Evolutionary conservation across 2,113 vertebrate species (phyloP).

Genomic region (Odontesthes bonariensis): DNA sequence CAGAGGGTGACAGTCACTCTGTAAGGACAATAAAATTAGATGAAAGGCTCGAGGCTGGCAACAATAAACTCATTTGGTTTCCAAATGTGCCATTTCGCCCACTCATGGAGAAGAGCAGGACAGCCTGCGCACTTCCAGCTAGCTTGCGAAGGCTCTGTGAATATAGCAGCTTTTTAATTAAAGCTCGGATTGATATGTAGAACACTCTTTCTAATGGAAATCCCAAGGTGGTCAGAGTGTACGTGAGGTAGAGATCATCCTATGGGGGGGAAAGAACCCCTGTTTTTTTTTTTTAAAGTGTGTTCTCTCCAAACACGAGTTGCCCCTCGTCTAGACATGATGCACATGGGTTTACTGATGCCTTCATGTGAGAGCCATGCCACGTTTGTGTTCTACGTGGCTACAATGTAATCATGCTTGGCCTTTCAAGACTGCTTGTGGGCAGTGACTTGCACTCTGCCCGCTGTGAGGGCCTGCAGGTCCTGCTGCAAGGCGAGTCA

Average conservation of each 20-base stretch:
- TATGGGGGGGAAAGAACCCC: conserved; percentile 18
- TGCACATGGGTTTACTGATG: conserved; percentile 30
- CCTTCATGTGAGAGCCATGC: conserved; percentile 39
- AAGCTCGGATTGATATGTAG: conserved; percentile 85
- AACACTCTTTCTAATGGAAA: conserved; percentile 86
- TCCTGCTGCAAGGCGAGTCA: conserved; percentile 45
- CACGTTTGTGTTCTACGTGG: conserved; percentile 50
- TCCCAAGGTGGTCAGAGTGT: conserved; percentile 60
- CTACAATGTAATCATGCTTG: conserved; percentile 45
- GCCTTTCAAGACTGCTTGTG: conserved; percentile 62
- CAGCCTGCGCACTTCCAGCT: conserved; percentile 67
- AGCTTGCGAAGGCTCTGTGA: conserved; percentile 74
- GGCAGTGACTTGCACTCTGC: conserved; percentile 41
- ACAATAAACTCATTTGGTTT: conserved; percentile 84
- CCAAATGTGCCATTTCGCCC: conserved; percentile 78
- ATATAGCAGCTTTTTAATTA: conserved; percentile 88
- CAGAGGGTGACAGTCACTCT: conserved; percentile 77
- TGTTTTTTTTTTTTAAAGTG: conserved; percentile 24
- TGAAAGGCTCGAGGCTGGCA: conserved; percentile 72
- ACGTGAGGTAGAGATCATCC: conserved; percentile 41
- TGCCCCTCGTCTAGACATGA: conserved; percentile 26
- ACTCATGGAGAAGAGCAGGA: conserved; percentile 64
- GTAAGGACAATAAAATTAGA: conserved; percentile 73
- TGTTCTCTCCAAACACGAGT: not conserved
- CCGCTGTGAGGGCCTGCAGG: conserved; percentile 50